These are phyloP conservation scores for Alligator sinensis DNA, from an alignment of 2,113 vertebrate species.

Conservation along the genomic window DNA sequence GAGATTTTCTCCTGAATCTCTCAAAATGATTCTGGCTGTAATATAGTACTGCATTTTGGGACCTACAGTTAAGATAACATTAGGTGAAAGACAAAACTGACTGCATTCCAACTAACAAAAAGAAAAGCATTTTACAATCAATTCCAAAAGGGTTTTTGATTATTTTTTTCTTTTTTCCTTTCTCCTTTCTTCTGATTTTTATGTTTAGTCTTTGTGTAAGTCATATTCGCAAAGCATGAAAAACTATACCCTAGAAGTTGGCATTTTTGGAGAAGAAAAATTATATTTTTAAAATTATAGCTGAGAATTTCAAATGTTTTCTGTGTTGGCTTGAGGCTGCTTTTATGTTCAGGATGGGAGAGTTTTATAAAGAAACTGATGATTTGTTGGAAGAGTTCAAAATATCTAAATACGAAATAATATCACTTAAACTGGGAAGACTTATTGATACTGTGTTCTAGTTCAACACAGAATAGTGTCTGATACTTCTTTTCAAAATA, in stretches of 20 bases:
- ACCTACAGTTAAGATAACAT: background rate
- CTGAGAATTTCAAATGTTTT: background rate
- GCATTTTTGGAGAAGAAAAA: background rate
- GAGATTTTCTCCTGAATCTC: too few relatives aligned
- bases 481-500: background rate
- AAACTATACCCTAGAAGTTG: background rate
- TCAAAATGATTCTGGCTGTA: too few relatives aligned
- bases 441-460: too few relatives aligned
- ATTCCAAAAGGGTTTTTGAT: background rate
- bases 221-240: background rate
- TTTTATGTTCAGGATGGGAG: background rate
- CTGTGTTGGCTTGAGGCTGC: background rate
- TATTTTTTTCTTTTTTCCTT: background rate
- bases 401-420: background rate
- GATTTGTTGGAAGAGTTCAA: background rate
- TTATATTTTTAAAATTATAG: too few relatives aligned
- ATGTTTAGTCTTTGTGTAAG: background rate
- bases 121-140: background rate
- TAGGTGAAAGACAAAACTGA: background rate
- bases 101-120: background rate
- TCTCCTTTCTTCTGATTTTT: background rate
- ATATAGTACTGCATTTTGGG: background rate
- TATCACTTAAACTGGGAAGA: too few relatives aligned
- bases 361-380: background rate
- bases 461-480: too few relatives aligned